A percentile compares a stretch with the other conserved stretches of the same genome.
These are phyloP conservation scores for Abramis brama DNA, from an alignment of 2,113 vertebrate species.

Conservation along the genomic window DNA sequence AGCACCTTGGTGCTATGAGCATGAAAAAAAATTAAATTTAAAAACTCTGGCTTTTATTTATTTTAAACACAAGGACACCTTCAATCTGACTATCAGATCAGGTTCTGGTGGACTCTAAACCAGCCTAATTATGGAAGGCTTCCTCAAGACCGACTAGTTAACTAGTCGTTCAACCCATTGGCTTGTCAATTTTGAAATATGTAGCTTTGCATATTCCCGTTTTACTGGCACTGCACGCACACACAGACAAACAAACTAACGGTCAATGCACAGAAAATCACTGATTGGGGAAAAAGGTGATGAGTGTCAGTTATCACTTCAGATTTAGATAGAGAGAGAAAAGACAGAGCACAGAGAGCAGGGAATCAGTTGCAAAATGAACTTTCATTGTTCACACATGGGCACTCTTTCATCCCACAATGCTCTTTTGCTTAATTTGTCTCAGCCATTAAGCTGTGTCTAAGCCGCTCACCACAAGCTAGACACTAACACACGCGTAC, in stretches of 20 bases:
- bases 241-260: neutral
- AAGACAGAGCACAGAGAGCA: slow-evolving; percentile 12
- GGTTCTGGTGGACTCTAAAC: neutral
- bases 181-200: neutral
- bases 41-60: neutral
- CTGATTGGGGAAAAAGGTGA: slow-evolving; percentile 26
- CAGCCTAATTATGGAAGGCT: neutral
- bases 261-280: slow-evolving; percentile 12
- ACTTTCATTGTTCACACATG: slow-evolving; percentile 54
- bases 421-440: slow-evolving; percentile 54
- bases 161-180: too few relatives aligned
- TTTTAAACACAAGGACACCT: neutral
- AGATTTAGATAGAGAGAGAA: neutral
- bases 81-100: neutral
- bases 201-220: neutral
- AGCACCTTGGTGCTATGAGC: too few relatives aligned
- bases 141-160: too few relatives aligned
- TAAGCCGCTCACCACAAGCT: slow-evolving; percentile 44
- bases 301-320: neutral
- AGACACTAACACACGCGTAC: slow-evolving; percentile 21
- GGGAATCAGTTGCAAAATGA: slow-evolving; percentile 34
- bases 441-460: slow-evolving; percentile 54
- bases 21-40: too few relatives aligned
- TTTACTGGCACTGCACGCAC: neutral
- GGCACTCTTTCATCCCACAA: slow-evolving; percentile 52